Evolutionary conservation across 2,888 invertebrate genomes (phyloP).

Genomic region (Eupithecia subumbrata): DNA sequence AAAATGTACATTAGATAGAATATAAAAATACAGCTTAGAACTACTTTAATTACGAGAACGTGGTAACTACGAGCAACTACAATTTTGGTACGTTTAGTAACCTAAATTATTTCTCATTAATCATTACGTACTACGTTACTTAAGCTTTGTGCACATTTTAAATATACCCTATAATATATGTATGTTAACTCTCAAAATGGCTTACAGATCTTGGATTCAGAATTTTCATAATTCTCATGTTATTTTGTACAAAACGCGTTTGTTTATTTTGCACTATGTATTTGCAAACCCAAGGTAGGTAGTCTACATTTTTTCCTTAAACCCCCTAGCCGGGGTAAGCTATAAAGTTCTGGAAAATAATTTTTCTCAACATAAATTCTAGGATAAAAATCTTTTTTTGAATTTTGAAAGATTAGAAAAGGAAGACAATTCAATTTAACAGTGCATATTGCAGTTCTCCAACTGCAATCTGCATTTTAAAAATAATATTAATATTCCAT

Average conservation of each 20-base stretch:
- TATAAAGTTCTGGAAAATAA: neutral
- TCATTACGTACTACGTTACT: neutral
- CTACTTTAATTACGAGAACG: slow-evolving; percentile 1
- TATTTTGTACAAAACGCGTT: neutral
- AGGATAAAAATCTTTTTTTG: too few species aligned
- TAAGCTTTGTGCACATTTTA: neutral
- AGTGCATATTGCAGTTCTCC: too few species aligned
- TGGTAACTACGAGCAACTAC: neutral
- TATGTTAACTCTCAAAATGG: neutral
- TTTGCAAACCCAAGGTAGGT: neutral
- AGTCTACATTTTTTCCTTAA: neutral
- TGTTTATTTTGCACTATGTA: neutral
- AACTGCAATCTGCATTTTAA: neutral
- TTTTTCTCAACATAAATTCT: too few species aligned
- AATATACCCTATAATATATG: too few species aligned
- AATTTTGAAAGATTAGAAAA: too few species aligned
- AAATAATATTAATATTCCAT: neutral
- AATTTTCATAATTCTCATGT: neutral
- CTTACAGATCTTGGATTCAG: neutral
- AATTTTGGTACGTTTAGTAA: neutral
- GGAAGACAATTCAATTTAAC: too few species aligned
- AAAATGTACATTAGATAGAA: neutral
- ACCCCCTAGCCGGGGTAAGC: neutral
- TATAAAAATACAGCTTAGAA: neutral
- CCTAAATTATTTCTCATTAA: too few species aligned